Conservation (phyloP, 2,113 vertebrate species). For the Oryzias melastigma region DNA sequence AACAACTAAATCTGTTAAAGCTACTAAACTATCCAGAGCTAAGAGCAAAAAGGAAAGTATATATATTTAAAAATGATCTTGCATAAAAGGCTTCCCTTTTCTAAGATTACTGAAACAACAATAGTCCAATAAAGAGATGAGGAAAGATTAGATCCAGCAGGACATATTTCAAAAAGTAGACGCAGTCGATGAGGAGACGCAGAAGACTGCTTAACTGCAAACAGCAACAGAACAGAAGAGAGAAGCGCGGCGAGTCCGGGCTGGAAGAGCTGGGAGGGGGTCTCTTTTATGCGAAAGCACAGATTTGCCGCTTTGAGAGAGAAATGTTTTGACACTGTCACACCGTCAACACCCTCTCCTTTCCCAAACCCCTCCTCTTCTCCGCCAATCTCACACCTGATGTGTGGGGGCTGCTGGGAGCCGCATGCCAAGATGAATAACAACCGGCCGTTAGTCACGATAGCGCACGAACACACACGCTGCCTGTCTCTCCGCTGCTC, state of each 20-base stretch:
- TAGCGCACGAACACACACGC: conserved; percentile 69
- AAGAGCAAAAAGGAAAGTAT: no score
- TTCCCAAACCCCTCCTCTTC: conserved; percentile 35
- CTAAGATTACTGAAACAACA: no score
- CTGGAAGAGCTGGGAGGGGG: conserved; percentile 11
- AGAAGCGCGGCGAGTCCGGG: conserved; percentile 22
- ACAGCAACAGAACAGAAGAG: conserved; percentile 14
- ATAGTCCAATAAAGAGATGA: background rate
- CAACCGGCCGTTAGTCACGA: conserved; percentile 77
- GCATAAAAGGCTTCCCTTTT: no score
- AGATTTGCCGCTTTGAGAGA: conserved; percentile 59
- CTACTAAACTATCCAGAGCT: no score
- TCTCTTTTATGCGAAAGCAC: conserved; percentile 46
- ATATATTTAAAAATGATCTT: no score
- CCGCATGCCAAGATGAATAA: conserved; percentile 76
- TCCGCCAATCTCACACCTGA: conserved; percentile 75
- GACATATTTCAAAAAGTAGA: conserved; percentile 1
- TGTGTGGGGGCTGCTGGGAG: conserved; percentile 75
- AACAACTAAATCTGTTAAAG: no score
- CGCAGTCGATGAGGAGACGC: background rate
- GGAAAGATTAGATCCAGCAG: background rate
- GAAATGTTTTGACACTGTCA: conserved; percentile 65
- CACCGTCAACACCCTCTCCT: conserved; percentile 19
- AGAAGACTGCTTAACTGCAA: background rate
- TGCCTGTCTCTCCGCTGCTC: conserved; percentile 41